Evolutionary conservation across 2,888 invertebrate species (phyloP).

Genomic region (Mycalesis mineus): DNA sequence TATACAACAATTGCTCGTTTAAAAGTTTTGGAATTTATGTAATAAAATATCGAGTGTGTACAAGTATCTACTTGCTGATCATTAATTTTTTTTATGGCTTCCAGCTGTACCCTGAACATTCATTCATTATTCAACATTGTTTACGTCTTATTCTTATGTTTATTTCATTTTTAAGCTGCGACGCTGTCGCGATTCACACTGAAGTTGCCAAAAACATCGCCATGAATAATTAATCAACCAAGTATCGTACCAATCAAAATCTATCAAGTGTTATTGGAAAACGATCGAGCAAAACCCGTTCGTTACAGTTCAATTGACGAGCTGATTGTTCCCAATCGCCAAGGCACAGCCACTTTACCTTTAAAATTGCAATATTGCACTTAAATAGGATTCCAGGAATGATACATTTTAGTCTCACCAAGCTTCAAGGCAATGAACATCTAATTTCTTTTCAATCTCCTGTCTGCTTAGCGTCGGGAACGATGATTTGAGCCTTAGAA

Average conservation of each 20-base stretch:
- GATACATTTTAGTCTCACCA: constrained; percentile 47
- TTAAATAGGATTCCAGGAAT: constrained; percentile 42
- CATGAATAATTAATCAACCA: constrained; percentile 1
- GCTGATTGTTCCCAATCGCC: constrained; percentile 2
- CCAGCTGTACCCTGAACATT: no score
- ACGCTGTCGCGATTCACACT: neutral
- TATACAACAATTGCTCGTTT: no score
- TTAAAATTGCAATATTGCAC: constrained; percentile 56
- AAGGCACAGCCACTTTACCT: constrained; percentile 36
- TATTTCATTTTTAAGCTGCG: neutral
- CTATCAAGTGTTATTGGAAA: constrained; percentile 18
- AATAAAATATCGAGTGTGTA: no score
- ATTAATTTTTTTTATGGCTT: no score
- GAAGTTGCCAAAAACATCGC: neutral
- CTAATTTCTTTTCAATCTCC: constrained; percentile 6
- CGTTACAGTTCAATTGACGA: constrained; percentile 12
- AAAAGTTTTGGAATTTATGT: no score
- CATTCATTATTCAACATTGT: no score
- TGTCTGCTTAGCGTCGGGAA: constrained; percentile 1
- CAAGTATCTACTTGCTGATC: no score
- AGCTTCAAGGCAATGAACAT: neutral
- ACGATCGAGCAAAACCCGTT: constrained; percentile 10
- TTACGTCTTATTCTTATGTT: neutral
- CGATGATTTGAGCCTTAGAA: neutral
- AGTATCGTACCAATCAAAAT: constrained; percentile 9